These are phyloP conservation scores for Himantopus leucocephalus DNA, from an alignment of 2,113 vertebrate species.

Conservation along the genomic window DNA sequence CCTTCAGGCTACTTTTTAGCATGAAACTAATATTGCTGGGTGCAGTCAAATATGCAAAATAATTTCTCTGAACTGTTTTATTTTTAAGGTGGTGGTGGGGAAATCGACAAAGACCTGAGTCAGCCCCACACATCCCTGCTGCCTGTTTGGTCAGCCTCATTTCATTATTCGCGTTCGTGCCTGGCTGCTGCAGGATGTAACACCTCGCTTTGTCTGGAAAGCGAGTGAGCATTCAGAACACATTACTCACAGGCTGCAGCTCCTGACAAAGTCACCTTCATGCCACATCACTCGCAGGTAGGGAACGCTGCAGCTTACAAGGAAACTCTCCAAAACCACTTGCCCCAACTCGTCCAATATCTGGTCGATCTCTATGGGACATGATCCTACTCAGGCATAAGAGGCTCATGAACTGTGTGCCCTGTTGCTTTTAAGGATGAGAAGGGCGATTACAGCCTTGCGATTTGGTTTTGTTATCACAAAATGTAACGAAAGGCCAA, in stretches of 20 bases:
- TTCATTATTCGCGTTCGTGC: background rate
- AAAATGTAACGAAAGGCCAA: background rate
- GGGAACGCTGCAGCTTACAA: background rate
- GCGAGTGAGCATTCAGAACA: background rate
- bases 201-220: background rate
- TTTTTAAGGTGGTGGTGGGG: background rate
- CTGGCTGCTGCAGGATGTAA: background rate
- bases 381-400: fast-evolving
- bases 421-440: background rate
- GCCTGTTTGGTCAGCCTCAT: background rate
- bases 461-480: background rate
- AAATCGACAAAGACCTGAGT: background rate
- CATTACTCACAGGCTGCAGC: constrained; percentile 46
- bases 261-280: constrained; percentile 56
- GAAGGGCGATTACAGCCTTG: background rate
- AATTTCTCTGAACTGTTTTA: background rate
- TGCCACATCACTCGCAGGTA: background rate
- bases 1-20: background rate
- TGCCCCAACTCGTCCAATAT: background rate
- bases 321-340: background rate
- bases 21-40: background rate
- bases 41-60: background rate
- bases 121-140: background rate
- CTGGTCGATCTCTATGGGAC: fast-evolving
- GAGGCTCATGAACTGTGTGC: background rate